Base-by-base conservation (phyloP, 2,888 invertebrate genomes). In the Hyposoter didymator region DNA sequence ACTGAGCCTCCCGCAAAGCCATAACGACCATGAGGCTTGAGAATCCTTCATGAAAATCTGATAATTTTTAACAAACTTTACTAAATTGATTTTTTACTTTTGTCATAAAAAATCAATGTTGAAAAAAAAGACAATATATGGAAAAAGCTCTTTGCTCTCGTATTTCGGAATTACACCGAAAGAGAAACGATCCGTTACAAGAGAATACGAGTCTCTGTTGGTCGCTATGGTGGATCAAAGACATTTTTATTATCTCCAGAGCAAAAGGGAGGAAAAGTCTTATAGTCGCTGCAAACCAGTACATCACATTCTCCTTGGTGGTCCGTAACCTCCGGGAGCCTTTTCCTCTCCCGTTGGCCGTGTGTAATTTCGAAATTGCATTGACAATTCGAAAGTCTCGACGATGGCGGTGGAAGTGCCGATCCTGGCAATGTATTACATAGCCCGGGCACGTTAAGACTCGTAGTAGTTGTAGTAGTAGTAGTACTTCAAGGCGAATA, bases 1-100 rank as follows among this genome's bases (percentile, higher is more conserved):
- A 88, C 87, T 88, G 88, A 90, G 89, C 90, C 90, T 90, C 88
- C 87, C 79, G 88, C 69, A 79, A 81, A 86, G 80, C 85, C 80
- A 69, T 72, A 72, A 79, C 70, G 69, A 73, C 14, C 47, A 28
- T 72, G 35, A 79, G 79, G 69, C 72, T 80, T 17, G 14, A 17
- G 39, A 52, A n/a, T 49, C 19, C 69, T 52, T 49, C 7, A 35
- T 35, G 5, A 2, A 45, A 74, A 52, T 22, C 69, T 49, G 39
- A 39, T 0, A 39, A 39, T 39, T 39, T 39, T 8, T 1, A 39
- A 39, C 39, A 39, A 39, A 0, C 1, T 35, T 43, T 10, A 35
- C 49, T 8, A 6, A 67, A 28, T 70, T 73, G 52, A 47, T 19
- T 59, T 32, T 17, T 8, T 19, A 35, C 32, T 0, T 19, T 75